Evolutionary conservation across 2,113 vertebrate genomes (phyloP).

Genomic region (Pseudois nayaur): DNA sequence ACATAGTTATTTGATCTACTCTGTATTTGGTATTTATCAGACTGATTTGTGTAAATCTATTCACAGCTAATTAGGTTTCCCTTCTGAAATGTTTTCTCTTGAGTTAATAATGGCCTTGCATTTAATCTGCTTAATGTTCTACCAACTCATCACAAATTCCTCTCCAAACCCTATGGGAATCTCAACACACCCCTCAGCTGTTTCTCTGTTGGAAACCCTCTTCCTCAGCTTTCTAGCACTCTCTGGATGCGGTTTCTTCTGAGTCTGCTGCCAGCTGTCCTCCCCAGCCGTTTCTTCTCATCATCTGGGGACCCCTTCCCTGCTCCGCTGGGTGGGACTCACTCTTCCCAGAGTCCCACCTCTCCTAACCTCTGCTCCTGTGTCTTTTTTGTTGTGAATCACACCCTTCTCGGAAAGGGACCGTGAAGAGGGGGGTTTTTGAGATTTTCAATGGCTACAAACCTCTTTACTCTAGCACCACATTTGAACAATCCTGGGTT

Average conservation of each 20-base stretch:
- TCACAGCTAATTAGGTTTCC: not conserved
- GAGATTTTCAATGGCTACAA: not conserved
- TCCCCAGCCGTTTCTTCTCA: not conserved
- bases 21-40: not conserved
- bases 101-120: not conserved
- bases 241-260: not conserved
- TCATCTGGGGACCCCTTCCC: not conserved
- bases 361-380: not conserved
- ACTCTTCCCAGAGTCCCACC: not conserved
- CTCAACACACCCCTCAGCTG: not conserved
- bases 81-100: not conserved
- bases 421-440: too few species aligned
- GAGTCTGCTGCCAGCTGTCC: not conserved
- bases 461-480: not conserved
- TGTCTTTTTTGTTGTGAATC: not conserved
- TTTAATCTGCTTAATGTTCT: not conserved
- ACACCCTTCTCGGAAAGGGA: not conserved
- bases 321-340: too few species aligned
- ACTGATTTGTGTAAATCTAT: not conserved
- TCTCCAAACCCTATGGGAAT: too few species aligned
- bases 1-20: not conserved
- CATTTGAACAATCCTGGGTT: not conserved
- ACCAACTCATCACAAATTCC: not conserved
- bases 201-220: not conserved
- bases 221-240: rapidly evolving